Base-by-base conservation (phyloP, 2,888 invertebrate species). In the Iphiclides podalirius region DNA sequence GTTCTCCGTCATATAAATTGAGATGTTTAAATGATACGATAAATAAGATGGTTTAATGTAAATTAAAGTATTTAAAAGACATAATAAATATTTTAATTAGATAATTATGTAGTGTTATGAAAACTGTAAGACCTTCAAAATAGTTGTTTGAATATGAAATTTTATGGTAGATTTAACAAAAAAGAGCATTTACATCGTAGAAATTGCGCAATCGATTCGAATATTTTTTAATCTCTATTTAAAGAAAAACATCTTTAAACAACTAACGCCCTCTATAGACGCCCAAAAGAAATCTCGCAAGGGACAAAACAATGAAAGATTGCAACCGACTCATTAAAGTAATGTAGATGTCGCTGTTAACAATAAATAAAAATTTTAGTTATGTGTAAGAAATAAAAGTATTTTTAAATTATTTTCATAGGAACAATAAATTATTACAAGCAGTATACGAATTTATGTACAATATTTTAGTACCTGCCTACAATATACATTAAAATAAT, bases 31-130 rank as follows among this genome's bases (percentile, higher is more conserved):
- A 77, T 67, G 43, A 68, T 72, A 67, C 67, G 70, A 71, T 66
- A 76, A 66, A 58, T 78, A 76, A 80, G 71, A 75, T 80, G 79
- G n/a, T 83, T 86, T 70, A 68, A 79, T 83, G 81, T 84, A 79
- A 75, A 71, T 78, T 72, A 72, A 73, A 74, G 72, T 60, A 66
- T 63, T 68, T 47, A 57, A 38, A 28, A 47, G 31, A 41, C 31
- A 17, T 47, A 17, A 38, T 48, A 43, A 42, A 38, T 43, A 38
- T 33, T 42, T 48, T 48, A 48, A 37, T 40, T 41, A 41, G 47
- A 16, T 11, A n/a, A n/a, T n/a, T n/a, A 4, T 17, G 15, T 31
- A 45, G 26, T 31, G 6, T 31, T 11, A 31, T 31, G 31, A 11
- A 31, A 31, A 31, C n/a, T 47, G 28, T 35, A 36, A 8, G 6